A percentile compares a stretch with the other conserved stretches of the same genome.
These are phyloP conservation scores for Callimico goeldii DNA, from an alignment of 2,797 vertebrate genomes.

Conservation along the genomic window DNA sequence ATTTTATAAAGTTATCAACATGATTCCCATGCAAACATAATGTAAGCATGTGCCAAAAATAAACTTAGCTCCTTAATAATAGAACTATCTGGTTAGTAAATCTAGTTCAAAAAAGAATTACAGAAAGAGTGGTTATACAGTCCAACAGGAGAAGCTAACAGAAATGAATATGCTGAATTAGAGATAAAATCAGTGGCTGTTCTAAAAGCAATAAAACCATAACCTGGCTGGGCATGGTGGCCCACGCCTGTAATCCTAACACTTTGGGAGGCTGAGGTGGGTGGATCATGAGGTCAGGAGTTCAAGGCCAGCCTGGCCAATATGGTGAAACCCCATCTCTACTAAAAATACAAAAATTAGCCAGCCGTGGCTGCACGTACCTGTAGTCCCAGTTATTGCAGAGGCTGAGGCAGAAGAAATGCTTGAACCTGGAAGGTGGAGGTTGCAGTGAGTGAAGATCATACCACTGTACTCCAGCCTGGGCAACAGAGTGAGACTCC, in stretches of 20 bases:
- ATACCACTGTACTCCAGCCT: no score
- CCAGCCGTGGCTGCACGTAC: fast-evolving
- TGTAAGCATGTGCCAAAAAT: not conserved
- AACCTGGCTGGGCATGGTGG: not conserved
- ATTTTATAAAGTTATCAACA: not conserved
- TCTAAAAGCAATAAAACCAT: not conserved
- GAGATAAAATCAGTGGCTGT: not conserved
- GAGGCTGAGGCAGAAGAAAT: no score
- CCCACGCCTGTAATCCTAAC: no score
- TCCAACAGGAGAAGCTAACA: not conserved
- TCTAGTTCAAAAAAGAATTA: not conserved
- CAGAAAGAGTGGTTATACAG: not conserved
- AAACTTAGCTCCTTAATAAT: not conserved
- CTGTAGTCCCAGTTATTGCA: no score
- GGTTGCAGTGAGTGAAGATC: no score
- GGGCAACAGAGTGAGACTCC: no score
- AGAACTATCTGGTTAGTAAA: not conserved
- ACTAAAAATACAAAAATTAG: no score
- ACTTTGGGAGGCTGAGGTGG: no score
- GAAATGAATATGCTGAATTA: not conserved
- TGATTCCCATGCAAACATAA: not conserved
- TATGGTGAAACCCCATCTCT: no score
- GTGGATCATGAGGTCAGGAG: no score
- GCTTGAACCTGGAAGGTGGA: no score
- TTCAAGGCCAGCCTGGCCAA: no score